Base-by-base conservation (phyloP, 2,888 invertebrate species). In the Halocaridina rubra region DNA sequence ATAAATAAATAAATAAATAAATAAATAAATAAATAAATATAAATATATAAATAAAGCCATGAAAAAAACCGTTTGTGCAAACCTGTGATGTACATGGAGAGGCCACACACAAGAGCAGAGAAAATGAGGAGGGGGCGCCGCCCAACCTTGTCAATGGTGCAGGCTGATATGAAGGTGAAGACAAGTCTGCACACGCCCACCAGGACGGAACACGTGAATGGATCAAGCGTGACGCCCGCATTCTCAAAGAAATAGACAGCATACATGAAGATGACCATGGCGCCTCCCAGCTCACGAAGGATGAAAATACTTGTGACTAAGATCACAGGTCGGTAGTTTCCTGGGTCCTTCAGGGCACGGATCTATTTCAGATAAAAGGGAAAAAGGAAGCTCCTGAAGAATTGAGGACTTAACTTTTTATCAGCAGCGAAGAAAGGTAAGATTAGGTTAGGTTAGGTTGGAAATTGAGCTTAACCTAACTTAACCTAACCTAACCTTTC, bases 251-350 rank as follows among this genome's bases (percentile, higher is more conserved):
- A 91, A 30, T 89, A 89, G 2, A 90, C 91, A 0, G 91, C 90
- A 88, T 91, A 91, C 88, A 91, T 91, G 90, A 91, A 91, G 81
- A 91, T 90, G 59, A 90, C 91, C 89, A 91, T 91, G 64, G 91
- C 91, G 7, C 91, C 91, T 71, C 89, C 90, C 3, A 91, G 88
- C 86, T 91, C 91, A 74, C 91, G 91, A 59, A 91, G 90, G 10
- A 90, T 75, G 90, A 91, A 90, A 22, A 91, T 89, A 16, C 89
- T 85, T 0, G 90, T 81, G 1, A 90, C 89, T 22, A 91, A 90
- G 7, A 89, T 86, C 16, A 91, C 85, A 0, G 91, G 91, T 32
- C 89, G 88, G 64, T 86, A 89, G 7, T 90, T 88, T 82, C 90
- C 90, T 7, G 89, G 89, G 61, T 89, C 89, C 33, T 90, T 89